Percentiles rank a stretch among this genome's conserved stretches.
phyloP scores from a whole-genome alignment of 30 jellyfish, hydroid and myxozoan species.

The Mastigias papua region DNA sequence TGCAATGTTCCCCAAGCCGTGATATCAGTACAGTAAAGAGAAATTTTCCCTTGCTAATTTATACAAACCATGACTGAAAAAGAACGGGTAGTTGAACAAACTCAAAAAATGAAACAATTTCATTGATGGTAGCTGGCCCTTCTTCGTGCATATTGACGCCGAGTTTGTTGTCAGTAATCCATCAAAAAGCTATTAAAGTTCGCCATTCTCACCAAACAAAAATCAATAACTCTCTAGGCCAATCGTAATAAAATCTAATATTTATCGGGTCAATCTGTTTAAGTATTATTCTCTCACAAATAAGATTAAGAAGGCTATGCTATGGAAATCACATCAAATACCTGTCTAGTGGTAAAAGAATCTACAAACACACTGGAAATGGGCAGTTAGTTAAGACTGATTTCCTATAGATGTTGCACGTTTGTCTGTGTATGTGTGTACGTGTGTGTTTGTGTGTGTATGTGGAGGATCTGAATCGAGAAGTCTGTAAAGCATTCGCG shows the following conservation, averaged over 20 bases:
- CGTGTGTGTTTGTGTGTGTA: no score
- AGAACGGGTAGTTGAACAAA: neutral
- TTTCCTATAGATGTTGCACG: no score
- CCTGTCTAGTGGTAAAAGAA: conserved; percentile 9
- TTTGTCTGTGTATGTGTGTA: no score
- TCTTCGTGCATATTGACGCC: no score
- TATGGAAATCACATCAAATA: neutral
- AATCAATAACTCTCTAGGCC: neutral
- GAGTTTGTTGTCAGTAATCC: neutral
- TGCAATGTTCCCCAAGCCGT: neutral
- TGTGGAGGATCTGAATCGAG: no score
- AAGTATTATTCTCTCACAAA: conserved; percentile 6
- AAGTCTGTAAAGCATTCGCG: no score
- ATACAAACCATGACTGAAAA: neutral
- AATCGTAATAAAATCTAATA: neutral
- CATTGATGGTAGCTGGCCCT: no score
- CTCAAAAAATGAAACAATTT: no score
- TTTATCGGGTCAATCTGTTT: conserved; percentile 7
- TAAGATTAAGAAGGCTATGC: conserved; percentile 2
- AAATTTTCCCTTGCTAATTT: neutral
- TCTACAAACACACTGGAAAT: neutral
- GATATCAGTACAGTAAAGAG: neutral
- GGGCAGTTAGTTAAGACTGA: no score
- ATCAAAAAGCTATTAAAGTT: neutral
- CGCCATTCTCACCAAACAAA: neutral